Evolutionary conservation across 2,797 vertebrate species (phyloP).

Genomic region (Selene dorsalis): DNA sequence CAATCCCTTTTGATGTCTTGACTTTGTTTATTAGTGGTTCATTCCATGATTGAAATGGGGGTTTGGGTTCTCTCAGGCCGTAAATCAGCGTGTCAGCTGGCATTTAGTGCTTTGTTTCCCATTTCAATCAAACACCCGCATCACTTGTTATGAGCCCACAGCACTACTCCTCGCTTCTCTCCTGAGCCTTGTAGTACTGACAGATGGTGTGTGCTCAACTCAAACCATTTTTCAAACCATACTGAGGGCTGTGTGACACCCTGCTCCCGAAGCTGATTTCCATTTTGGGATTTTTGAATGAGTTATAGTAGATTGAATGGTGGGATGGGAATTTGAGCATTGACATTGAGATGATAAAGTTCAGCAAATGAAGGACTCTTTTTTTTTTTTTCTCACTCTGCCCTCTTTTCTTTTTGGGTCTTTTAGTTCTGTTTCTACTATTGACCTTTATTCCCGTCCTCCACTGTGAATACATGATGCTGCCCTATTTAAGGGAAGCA

Average conservation of each 20-base stretch:
- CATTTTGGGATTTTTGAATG: constrained; percentile 61
- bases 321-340: constrained; percentile 52
- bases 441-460: constrained; percentile 48
- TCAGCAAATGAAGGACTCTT: constrained; percentile 7
- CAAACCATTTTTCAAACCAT: constrained; percentile 74
- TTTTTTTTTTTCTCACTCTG: neutral
- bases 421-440: neutral
- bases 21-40: constrained; percentile 85
- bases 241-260: constrained; percentile 55
- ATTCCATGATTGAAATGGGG: constrained; percentile 87
- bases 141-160: constrained; percentile 80
- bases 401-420: constrained; percentile 1
- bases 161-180: constrained; percentile 68
- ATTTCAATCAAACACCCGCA: constrained; percentile 86
- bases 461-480: constrained; percentile 38
- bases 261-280: constrained; percentile 64
- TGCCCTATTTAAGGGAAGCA: constrained; percentile 52
- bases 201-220: constrained; percentile 77
- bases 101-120: constrained; percentile 87
- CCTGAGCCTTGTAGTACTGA: constrained; percentile 76
- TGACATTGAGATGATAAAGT: constrained; percentile 46
- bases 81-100: constrained; percentile 85
- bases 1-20: constrained; percentile 75
- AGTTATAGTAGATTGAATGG: constrained; percentile 56
- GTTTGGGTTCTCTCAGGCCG: constrained; percentile 76